These are phyloP conservation scores for Hypomesus transpacificus DNA, from an alignment of 2,113 vertebrate genomes.

Conservation along the genomic window DNA sequence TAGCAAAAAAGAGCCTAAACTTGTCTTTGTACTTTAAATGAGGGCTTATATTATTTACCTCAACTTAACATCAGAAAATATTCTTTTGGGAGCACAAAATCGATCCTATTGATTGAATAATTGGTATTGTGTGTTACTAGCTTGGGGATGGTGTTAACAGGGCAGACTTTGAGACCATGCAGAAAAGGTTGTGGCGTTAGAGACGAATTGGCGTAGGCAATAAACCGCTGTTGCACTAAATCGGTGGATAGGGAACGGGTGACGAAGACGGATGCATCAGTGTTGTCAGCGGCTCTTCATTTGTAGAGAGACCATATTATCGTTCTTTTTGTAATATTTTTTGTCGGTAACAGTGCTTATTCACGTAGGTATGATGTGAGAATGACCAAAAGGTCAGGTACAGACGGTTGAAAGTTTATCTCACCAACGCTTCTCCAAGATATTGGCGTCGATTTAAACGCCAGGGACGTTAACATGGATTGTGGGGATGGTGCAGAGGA, in stretches of 20 bases:
- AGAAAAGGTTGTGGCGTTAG: constrained; percentile 29
- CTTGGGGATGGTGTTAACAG: not conserved
- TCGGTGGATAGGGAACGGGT: constrained; percentile 23
- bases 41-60: too few relatives aligned
- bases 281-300: not conserved
- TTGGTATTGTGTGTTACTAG: too few relatives aligned
- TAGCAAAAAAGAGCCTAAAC: too few relatives aligned
- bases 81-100: too few relatives aligned
- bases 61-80: too few relatives aligned
- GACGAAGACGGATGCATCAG: not conserved
- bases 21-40: too few relatives aligned
- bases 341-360: not conserved
- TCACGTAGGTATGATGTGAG: constrained; percentile 24
- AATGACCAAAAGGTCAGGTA: constrained; percentile 66
- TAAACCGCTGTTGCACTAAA: constrained; percentile 29
- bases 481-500: constrained; percentile 67
- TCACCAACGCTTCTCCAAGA: constrained; percentile 53
- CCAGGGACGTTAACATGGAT: constrained; percentile 53
- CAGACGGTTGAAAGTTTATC: constrained; percentile 56
- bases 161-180: constrained; percentile 54
- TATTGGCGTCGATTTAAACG: constrained; percentile 41
- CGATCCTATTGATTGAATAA: too few relatives aligned
- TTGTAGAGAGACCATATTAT: constrained; percentile 1
- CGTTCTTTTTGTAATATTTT: not conserved
- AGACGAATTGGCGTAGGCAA: constrained; percentile 27